These are phyloP conservation scores for Ceratoteleas bidentatus DNA, from an alignment of 1,140 invertebrate species.

Conservation along the genomic window DNA sequence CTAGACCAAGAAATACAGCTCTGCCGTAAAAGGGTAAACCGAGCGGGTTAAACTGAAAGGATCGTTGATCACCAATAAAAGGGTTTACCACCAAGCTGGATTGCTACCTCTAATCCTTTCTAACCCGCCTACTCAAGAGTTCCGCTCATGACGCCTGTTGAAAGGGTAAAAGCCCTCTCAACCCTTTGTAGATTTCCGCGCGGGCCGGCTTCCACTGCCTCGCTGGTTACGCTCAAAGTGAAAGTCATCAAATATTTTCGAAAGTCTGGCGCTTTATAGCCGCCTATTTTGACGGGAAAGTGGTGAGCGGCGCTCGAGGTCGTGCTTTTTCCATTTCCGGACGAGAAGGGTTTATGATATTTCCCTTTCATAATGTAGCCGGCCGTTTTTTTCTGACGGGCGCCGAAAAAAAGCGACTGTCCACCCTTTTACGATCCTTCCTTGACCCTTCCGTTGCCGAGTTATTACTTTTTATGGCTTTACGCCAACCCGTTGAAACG, in stretches of 20 bases:
- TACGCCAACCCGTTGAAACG: conserved; percentile 72
- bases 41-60: conserved; percentile 76
- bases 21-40: conserved; percentile 72
- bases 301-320: conserved; percentile 63
- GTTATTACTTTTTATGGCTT: conserved; percentile 75
- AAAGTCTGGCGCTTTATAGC: conserved; percentile 67
- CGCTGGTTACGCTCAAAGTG: conserved; percentile 58
- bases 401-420: conserved; percentile 45
- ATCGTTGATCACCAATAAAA: conserved; percentile 79
- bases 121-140: conserved; percentile 69
- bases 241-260: conserved; percentile 66
- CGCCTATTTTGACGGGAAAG: conserved; percentile 66
- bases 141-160: conserved; percentile 53
- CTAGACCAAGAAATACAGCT: conserved; percentile 74
- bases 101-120: conserved; percentile 75
- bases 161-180: conserved; percentile 72
- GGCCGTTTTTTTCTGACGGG: conserved; percentile 58
- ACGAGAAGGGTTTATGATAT: conserved; percentile 75
- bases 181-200: conserved; percentile 72
- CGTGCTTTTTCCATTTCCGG: conserved; percentile 45
- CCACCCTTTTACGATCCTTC: conserved; percentile 75
- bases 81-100: conserved; percentile 68
- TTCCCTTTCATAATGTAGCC: conserved; percentile 58
- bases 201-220: conserved; percentile 9
- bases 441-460: conserved; percentile 74